phyloP scores from a whole-genome alignment of 2,888 invertebrate genomes.

The Torymus aiolomorphi region DNA sequence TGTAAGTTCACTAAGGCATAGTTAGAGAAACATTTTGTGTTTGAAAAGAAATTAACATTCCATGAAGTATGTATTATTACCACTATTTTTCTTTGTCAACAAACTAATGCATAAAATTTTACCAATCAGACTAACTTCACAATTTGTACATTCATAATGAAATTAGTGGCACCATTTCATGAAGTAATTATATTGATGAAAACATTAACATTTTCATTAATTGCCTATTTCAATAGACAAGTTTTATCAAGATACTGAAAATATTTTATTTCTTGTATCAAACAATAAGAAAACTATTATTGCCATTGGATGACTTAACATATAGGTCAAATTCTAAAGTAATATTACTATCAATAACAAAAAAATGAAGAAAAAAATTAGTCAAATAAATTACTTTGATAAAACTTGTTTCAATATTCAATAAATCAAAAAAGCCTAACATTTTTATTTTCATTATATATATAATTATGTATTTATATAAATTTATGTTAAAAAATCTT shows the following conservation, averaged over 20 bases:
- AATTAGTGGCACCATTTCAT: constrained; percentile 9
- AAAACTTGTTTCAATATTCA: too few relatives aligned
- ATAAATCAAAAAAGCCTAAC: too few relatives aligned
- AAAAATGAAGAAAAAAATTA: too few relatives aligned
- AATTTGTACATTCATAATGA: neutral
- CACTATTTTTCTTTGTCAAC: constrained; percentile 35
- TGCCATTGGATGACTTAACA: too few relatives aligned
- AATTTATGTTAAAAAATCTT: too few relatives aligned
- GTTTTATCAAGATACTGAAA: neutral
- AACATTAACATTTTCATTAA: constrained; percentile 8
- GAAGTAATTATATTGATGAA: neutral
- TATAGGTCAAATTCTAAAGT: too few relatives aligned
- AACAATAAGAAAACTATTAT: neutral
- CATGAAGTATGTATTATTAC: constrained; percentile 48
- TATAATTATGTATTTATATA: too few relatives aligned
- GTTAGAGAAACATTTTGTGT: constrained; percentile 31
- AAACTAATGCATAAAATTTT: constrained; percentile 19
- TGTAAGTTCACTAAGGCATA: constrained; percentile 23
- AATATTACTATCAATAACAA: too few relatives aligned
- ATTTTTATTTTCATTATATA: too few relatives aligned
- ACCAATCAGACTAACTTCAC: constrained; percentile 1
- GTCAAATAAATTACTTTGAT: too few relatives aligned
- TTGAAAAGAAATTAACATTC: constrained; percentile 36
- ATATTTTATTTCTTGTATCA: neutral
- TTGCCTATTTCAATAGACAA: neutral